Percentiles rank a stretch among this genome's conserved stretches.
phyloP scores from a whole-genome alignment of 2,113 vertebrate species.

The Melospiza melodia region DNA sequence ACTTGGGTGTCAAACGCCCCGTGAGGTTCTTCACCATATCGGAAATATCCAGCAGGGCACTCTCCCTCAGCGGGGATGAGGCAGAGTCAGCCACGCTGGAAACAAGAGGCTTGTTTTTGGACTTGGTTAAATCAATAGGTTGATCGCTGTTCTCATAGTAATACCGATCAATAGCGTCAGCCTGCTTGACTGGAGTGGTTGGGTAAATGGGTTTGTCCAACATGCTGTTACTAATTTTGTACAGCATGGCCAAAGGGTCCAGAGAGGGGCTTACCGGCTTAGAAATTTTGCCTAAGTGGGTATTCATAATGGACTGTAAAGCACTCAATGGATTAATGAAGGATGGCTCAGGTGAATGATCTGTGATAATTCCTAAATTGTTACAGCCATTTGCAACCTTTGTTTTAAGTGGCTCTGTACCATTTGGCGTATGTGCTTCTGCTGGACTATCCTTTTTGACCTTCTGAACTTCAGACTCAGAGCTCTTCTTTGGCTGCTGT shows the following conservation, averaged over 20 bases:
- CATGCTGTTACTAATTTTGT: conserved; percentile 97
- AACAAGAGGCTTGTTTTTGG: conserved; percentile 87
- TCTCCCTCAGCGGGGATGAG: conserved; percentile 88
- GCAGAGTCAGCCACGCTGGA: conserved; percentile 80
- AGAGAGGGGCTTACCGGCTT: conserved; percentile 88
- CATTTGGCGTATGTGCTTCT: conserved; percentile 83
- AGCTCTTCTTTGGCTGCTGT: conserved; percentile 76
- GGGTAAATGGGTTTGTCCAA: conserved; percentile 92
- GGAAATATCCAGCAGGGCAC: conserved; percentile 98
- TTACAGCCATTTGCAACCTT: conserved; percentile 89
- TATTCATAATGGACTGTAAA: conserved; percentile 98
- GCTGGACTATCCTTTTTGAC: conserved; percentile 83
- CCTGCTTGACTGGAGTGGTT: conserved; percentile 82
- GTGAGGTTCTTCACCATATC: conserved; percentile 99
- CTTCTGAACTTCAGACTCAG: conserved; percentile 81
- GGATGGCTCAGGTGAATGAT: conserved; percentile 92
- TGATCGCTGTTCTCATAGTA: conserved; percentile 91
- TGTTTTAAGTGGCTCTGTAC: conserved; percentile 83
- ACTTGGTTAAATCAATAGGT: conserved; percentile 97
- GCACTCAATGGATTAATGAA: conserved; percentile 95
- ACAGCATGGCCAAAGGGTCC: conserved; percentile 94
- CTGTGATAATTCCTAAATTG: conserved; percentile 93
- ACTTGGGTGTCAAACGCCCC: conserved; percentile 94
- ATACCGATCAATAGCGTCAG: conserved; percentile 83
- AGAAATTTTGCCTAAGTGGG: conserved; percentile 94